Base-by-base conservation (phyloP, 1,140 invertebrate genomes). In the Neotoxoptera formosana region DNA sequence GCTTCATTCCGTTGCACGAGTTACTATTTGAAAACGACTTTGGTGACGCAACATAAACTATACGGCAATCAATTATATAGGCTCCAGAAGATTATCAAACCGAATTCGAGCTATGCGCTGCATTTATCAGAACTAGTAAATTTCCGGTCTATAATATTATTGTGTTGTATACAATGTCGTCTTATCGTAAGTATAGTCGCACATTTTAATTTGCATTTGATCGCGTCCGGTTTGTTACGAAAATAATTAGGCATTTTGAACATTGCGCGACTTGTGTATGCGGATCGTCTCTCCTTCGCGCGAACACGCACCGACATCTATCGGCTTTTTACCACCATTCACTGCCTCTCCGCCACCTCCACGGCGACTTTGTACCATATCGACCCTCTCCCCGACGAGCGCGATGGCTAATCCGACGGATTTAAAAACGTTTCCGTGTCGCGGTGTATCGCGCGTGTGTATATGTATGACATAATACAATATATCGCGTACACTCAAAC, bases 351-450 rank as follows among this genome's bases (percentile, higher is more conserved):
- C n/a, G n/a, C 14, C n/a, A 76, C 60, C 30, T 4, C 60, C 3
- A 76, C n/a, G n/a, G 60, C n/a, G 60, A 41, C 41, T 30, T n/a
- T 76, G 7, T 76, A n/a, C n/a, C n/a, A n/a, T 34, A n/a, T 34
- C n/a, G 30, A n/a, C 60, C 6, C 30, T 11, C 30, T 7, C 53
- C 3, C 6, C 45, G 7, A 3, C 25, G 0, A 51, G 6, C 48
- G 7, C 8, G 17, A 23, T n/a, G 53, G 48, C 53, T 88, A 88
- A 51, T 51, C 48, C 11, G 53, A 34, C n/a, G 48, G 45, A 88
- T 53, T 88, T 88, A 88, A 88, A 87, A 53, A 88, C 87, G 41
- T 84, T 84, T 23, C 87, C 20, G 4, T n/a, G 47, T 88, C 87
- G 30, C 36, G 30, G 60, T 45, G 45, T 30, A 25, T 47, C 47